Evolutionary conservation across 2,113 vertebrate species (phyloP).

Genomic region (Dissostichus mawsoni): DNA sequence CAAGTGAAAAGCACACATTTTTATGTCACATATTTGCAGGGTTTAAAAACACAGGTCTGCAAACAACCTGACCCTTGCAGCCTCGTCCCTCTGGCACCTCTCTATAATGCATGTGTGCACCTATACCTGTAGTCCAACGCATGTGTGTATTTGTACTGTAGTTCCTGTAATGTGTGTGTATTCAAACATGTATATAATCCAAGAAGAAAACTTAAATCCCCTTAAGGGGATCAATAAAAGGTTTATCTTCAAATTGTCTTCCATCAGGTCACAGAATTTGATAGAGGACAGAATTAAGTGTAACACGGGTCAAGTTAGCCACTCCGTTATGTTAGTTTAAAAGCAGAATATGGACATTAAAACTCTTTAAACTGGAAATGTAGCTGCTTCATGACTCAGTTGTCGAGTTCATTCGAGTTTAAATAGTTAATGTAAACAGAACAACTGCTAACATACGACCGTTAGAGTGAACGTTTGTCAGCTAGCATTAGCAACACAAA

Average conservation of each 20-base stretch:
- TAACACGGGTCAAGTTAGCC: background rate
- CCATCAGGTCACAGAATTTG: too few species aligned
- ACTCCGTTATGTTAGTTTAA: background rate
- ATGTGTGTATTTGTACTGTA: too few species aligned
- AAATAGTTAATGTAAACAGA: background rate
- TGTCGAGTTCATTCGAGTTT: background rate
- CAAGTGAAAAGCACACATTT: background rate
- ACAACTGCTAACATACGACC: background rate
- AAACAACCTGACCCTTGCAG: too few species aligned
- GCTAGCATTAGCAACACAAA: slow-evolving; percentile 8
- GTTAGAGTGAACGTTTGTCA: background rate
- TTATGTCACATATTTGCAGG: too few species aligned
- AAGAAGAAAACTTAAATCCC: too few species aligned
- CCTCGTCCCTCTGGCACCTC: too few species aligned
- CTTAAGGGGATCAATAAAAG: too few species aligned
- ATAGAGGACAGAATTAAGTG: background rate
- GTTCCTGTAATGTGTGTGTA: too few species aligned
- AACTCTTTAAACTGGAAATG: fast-evolving
- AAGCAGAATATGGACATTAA: background rate
- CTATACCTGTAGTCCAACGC: too few species aligned
- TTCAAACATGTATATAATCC: too few species aligned
- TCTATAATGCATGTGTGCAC: too few species aligned
- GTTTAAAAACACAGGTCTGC: too few species aligned
- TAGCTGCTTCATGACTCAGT: fast-evolving
- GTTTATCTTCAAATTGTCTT: background rate